Conservation (phyloP, 2,113 vertebrate genomes). For the Octodon degus region DNA sequence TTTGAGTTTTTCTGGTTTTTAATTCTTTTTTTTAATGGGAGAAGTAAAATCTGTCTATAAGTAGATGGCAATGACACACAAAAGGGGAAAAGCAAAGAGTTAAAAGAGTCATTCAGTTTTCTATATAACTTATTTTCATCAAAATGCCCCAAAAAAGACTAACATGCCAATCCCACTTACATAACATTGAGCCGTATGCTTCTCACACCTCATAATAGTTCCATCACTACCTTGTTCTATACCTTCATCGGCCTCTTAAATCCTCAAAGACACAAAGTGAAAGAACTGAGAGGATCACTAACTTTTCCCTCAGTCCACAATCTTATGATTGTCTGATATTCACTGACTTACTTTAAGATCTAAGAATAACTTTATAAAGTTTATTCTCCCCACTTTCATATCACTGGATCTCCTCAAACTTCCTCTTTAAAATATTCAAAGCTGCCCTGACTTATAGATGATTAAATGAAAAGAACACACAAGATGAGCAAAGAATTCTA, state of each 20-base stretch:
- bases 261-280: constrained; percentile 6
- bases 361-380: constrained; percentile 64
- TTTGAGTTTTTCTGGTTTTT: neutral
- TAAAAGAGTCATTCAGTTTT: neutral
- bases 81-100: neutral
- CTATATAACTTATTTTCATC: neutral
- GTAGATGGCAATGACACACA: neutral
- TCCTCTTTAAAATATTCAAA: constrained; percentile 61
- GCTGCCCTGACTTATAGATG: constrained; percentile 65
- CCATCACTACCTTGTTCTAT: neutral
- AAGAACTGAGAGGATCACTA: neutral
- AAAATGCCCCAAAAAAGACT: neutral
- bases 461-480: constrained; percentile 72
- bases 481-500: constrained; percentile 57
- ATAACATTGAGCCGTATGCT: neutral
- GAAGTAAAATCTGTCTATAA: neutral
- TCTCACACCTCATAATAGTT: neutral
- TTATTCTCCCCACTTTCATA: constrained; percentile 35
- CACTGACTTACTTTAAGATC: constrained; percentile 32
- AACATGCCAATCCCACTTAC: neutral
- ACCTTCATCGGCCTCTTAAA: constrained; percentile 12
- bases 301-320: neutral
- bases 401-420: constrained; percentile 50
- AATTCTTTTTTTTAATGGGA: neutral
- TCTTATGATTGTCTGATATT: neutral